Evolutionary conservation across 2,113 vertebrate genomes (phyloP).

Genomic region (Struthidea cinerea): DNA sequence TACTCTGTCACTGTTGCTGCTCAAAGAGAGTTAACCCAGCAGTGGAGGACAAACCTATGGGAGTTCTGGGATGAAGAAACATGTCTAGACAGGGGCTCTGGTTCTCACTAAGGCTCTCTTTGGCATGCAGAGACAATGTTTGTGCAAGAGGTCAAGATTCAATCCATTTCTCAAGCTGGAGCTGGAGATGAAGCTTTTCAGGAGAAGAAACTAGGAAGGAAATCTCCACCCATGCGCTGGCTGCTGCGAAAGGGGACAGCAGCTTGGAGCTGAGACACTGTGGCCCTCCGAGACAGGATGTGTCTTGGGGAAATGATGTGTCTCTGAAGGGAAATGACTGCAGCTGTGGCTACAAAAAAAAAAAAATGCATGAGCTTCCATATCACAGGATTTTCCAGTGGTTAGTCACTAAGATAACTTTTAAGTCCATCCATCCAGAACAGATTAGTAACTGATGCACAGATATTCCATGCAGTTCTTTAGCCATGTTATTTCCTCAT

Average conservation of each 20-base stretch:
- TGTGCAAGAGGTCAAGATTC: slow-evolving; percentile 66
- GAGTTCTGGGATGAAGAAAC: slow-evolving; percentile 23
- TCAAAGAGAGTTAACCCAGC: not conserved
- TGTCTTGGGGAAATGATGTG: slow-evolving; percentile 66
- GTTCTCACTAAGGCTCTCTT: slow-evolving; percentile 16
- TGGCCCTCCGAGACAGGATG: slow-evolving; percentile 71
- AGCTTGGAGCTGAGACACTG: slow-evolving; percentile 45
- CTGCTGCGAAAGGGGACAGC: slow-evolving; percentile 11
- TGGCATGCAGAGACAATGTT: slow-evolving; percentile 46
- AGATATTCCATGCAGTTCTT: slow-evolving; percentile 30
- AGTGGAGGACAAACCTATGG: not conserved
- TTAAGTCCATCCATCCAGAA: slow-evolving; percentile 66
- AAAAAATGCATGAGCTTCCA: slow-evolving; percentile 38
- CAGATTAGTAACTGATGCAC: slow-evolving; percentile 67
- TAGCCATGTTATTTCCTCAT: not conserved
- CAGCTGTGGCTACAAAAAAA: slow-evolving; percentile 49
- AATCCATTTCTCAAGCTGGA: slow-evolving; percentile 48
- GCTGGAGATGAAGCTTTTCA: slow-evolving; percentile 54
- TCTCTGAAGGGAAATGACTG: slow-evolving; percentile 75
- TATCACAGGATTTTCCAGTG: slow-evolving; percentile 71
- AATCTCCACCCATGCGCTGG: slow-evolving; percentile 59
- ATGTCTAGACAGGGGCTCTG: slow-evolving; percentile 31
- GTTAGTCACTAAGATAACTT: slow-evolving; percentile 73
- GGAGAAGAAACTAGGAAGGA: slow-evolving; percentile 68
- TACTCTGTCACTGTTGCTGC: not conserved